Base-by-base conservation (phyloP, 2,113 vertebrate genomes). In the Scomber scombrus region DNA sequence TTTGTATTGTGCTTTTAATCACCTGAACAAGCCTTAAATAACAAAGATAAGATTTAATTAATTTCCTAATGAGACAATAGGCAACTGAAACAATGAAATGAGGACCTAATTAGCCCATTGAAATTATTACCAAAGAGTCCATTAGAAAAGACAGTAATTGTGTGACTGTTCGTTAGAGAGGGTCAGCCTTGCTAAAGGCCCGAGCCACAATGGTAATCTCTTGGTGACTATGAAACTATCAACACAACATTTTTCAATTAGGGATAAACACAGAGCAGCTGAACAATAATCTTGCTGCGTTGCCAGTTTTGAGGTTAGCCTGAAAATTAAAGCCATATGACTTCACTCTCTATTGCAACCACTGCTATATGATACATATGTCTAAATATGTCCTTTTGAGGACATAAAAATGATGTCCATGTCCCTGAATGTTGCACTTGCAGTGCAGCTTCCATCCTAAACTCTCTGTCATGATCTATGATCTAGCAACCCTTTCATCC, bases 81-180 rank as follows among this genome's bases (percentile, higher is more conserved):
- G 26, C 18, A 21, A 61, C 19, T 83, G 57, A 84, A 90, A 88
- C 85, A 88, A 81, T 80, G 72, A 73, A 78, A 74, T 34, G 58
- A 70, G 60, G 52, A 63, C 71, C 71, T 85, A 85, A 91, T 89
- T 87, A 85, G 78, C 34, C 65, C 21, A 67, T 15, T 84, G 72
- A 79, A 92, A 86, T 80, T 52, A 88, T 84, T 67, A 73, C 61
- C 78, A 75, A 61, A 60, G 66, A 81, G 75, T 73, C 67, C 47
- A 81, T 73, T 78, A 85, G 34, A 85, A 85, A 75, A 82, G 40
- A 57, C 55, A 76, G 66, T 54, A 51, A 81, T 73, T 89, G 63
- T 18, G 67, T 5, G 5, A 29, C 57, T 78, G 70, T 89, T 76
- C 45, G 15, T 85, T 47, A 71, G 69, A 81, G 66, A 68, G 52